Conservation (phyloP, 2,113 vertebrate species). For the Macrotis lagotis region DNA sequence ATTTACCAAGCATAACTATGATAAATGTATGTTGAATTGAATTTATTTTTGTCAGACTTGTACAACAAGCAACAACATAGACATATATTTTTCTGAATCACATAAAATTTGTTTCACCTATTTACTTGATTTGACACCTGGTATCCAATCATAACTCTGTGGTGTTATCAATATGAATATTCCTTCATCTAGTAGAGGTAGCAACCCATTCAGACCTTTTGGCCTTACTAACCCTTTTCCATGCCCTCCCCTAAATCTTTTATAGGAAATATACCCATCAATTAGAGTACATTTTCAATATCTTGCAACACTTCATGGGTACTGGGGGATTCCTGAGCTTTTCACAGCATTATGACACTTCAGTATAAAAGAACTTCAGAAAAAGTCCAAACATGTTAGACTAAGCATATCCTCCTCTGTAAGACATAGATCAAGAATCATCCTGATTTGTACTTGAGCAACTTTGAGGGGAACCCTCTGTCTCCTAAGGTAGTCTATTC, state of each 20-base stretch:
- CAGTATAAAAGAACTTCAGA: neutral
- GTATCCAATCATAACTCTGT: neutral
- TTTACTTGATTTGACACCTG: neutral
- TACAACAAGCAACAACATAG: neutral
- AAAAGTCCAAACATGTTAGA: neutral
- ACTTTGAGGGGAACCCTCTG: neutral
- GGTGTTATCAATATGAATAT: neutral
- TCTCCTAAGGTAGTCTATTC: neutral
- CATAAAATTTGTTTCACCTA: neutral
- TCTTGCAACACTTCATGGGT: neutral
- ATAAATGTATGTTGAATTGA: neutral
- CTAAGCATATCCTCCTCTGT: neutral
- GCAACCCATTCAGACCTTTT: neutral
- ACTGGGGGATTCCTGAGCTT: neutral
- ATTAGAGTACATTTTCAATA: neutral
- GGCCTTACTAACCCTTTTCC: neutral
- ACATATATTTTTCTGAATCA: neutral
- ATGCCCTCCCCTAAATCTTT: neutral
- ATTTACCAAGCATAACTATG: neutral
- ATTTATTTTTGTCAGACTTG: neutral
- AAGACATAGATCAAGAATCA: neutral
- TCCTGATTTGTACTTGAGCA: neutral
- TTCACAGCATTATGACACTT: neutral
- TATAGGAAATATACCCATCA: neutral
- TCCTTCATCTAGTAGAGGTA: neutral